A percentile compares a stretch with the other conserved stretches of the same genome.
Conservation (phyloP, 2,797 vertebrate genomes). For the Melanotaenia nigrans region DNA sequence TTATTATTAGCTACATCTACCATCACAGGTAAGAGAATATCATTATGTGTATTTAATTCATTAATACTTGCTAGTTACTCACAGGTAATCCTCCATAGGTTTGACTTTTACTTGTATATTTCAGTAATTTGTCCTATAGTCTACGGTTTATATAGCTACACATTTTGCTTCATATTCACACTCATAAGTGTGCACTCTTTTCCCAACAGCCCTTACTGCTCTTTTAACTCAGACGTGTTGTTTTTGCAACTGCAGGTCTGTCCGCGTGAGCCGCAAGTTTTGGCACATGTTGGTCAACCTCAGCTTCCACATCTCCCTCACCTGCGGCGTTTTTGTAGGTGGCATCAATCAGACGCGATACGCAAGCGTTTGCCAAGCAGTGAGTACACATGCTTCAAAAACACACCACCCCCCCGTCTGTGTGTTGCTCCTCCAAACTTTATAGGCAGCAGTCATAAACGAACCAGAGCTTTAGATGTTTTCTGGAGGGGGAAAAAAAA, state of each 20-base stretch:
- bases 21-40: constrained; percentile 88
- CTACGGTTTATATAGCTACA: background rate
- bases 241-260: constrained; percentile 77
- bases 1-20: constrained; percentile 91
- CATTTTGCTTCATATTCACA: background rate
- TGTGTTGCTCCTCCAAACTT: background rate
- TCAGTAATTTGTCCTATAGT: background rate
- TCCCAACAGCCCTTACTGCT: background rate
- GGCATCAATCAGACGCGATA: constrained; percentile 93
- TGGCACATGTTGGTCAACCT: constrained; percentile 99
- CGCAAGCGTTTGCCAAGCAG: constrained; percentile 93
- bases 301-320: constrained; percentile 93
- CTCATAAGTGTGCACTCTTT: background rate
- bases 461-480: constrained; percentile 25
- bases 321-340: constrained; percentile 90
- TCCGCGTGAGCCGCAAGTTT: constrained; percentile 93
- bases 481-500: constrained; percentile 28
- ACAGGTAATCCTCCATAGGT: background rate
- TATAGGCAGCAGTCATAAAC: constrained; percentile 15
- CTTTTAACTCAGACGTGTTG: background rate
- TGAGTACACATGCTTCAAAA: constrained; percentile 78
- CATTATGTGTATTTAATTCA: background rate
- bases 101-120: background rate
- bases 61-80: background rate
- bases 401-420: background rate